Evolutionary conservation across 1,140 invertebrate genomes (phyloP), one percentile per base, ranked within the genome.

Genomic region (Pseudomyrmex gracilis): DNA sequence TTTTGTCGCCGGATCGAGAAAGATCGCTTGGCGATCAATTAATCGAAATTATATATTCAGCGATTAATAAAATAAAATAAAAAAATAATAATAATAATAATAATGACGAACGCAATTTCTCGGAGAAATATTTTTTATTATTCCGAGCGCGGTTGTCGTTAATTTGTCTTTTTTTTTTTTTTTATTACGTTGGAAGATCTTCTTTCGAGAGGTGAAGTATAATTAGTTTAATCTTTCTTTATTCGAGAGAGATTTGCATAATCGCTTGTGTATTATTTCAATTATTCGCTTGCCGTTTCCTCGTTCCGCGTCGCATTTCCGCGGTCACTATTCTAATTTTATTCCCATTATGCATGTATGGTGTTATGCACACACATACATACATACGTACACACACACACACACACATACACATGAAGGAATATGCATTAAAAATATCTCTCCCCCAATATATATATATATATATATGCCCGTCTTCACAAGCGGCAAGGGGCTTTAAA

Each of bases 401-500:
- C 24, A 24, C 2, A 24, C 24, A 34, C 3, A 34, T 5, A 34
- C 53, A 58, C 43, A 58, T 73, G 45, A 63, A 51, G 51, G 55
- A 73, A 80, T 58, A 49, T 70, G 43, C 66, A 47, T 80, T 80
- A 80, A 80, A 80, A 70, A 49, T 80, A 24, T 9, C 20, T 2
- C 53, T 9, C 20, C 4, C 53, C 10, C 51, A 15, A 5, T 34
- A 13, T 10, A 34, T 22, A 15, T 34, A 13, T 10, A 34, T 22
- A 15, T 57, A 63, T 34, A 34, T 0, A 24, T 7, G 34, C 1
- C 34, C 47, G 24, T 43, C 43, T 45, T 10, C 7, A 12, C 34
- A 64, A 70, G 20, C 64, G 51, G 76, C 64, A 1, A 5, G 0
- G 34, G 34, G 34, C 34, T 34, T 78, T 78, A 78, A 78, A 74